Conservation (phyloP, 2,113 vertebrate genomes). For the Trachemys scripta region DNA sequence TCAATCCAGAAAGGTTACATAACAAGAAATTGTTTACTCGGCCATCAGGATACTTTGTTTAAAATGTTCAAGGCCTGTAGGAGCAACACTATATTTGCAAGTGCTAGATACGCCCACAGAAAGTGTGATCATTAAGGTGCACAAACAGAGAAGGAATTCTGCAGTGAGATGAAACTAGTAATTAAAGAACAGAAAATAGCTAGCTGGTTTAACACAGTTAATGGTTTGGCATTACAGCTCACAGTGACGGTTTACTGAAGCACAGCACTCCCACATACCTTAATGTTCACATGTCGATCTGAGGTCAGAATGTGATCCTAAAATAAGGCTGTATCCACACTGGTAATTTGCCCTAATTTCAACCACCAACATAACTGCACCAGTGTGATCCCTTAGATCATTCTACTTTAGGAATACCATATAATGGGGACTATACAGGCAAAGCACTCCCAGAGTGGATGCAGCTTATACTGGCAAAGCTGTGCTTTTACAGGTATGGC, state of each 20-base stretch:
- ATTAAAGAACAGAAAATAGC: neutral
- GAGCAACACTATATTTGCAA: neutral
- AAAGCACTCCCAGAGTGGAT: neutral
- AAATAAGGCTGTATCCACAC: constrained; percentile 15
- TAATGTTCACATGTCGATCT: neutral
- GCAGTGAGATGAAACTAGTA: neutral
- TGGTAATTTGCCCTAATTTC: neutral
- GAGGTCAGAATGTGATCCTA: constrained; percentile 16
- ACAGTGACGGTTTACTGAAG: neutral
- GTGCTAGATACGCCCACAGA: neutral
- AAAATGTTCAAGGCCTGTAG: neutral
- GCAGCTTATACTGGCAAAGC: neutral
- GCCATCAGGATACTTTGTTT: neutral
- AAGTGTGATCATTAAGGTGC: neutral
- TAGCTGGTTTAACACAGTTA: neutral
- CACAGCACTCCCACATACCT: neutral
- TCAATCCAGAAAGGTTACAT: neutral
- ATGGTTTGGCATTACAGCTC: neutral
- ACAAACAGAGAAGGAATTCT: neutral
- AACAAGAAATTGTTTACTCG: neutral
- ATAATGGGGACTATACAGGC: neutral
- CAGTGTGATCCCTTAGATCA: neutral
- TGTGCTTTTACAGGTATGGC: neutral
- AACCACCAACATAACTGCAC: neutral
- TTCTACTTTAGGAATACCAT: neutral